Base-by-base conservation (phyloP, 1,140 invertebrate species). In the Drosophila insularis region DNA sequence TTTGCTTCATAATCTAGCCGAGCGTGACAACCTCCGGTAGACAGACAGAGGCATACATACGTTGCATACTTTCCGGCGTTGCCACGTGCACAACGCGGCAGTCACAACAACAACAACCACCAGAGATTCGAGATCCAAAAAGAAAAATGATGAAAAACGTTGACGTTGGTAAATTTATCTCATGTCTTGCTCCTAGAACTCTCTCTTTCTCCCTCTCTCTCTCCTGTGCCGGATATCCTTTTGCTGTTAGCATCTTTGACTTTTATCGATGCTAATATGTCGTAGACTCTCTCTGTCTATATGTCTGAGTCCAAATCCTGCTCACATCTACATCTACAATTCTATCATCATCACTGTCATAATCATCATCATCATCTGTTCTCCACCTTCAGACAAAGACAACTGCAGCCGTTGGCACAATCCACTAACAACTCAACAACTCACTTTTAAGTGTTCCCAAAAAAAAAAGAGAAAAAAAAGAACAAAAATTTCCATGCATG, bases 201-300 rank as follows among this genome's bases (percentile, higher is more conserved):
- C 32, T 63, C 14, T 31, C 5, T 55, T 23, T n/a, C n/a, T 4
- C 21, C 14, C 32, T 35, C 8, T 58, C 23, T 31, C 21, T 40
- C 21, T 77, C 66, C 27, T 61, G 74, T 74, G 71, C 46, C 78
- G 82, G 82, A 89, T 89, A 77, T 87, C 82, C 84, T 66, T 71
- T 87, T 87, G 82, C 87, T 87, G 82, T 79, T 68, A 82, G 77
- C 78, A 68, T 70, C 71, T 82, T 79, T 54, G 84, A 77, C 84
- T 87, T 80, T 87, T 79, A 86, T 87, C 82, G 82, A 78, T 73
- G 82, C 82, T 87, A 81, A 86, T 86, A 86, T 80, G 75, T 62
- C 72, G 59, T 21, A 50, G 43, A 50, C 11, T 14, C n/a, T 60
- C 23, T 60, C n/a, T 10, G 4, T 40, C 11, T 40, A 37, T 19